Conservation (phyloP, 2,113 vertebrate genomes). For the Fregetta grallaria region DNA sequence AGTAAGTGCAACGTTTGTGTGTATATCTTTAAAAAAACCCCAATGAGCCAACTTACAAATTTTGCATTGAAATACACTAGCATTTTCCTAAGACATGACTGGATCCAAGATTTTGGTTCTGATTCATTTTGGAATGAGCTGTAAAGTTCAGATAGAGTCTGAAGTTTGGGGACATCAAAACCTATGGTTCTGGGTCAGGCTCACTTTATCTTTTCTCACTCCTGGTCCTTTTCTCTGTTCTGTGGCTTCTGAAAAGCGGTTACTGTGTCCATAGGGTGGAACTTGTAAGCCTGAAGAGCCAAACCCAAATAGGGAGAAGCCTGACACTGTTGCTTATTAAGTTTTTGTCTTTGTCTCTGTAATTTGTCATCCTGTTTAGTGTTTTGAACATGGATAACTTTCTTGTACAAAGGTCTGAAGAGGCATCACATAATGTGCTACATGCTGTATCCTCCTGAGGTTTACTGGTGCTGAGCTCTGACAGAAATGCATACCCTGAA, state of each 20-base stretch:
- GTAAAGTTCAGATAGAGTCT: not conserved
- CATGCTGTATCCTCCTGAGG: not conserved
- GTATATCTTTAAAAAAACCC: not conserved
- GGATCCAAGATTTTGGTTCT: not conserved
- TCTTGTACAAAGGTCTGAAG: not conserved
- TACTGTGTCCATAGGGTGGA: not conserved
- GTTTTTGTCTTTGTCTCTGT: not conserved
- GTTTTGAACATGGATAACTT: rapidly evolving
- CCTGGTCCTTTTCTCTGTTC: not conserved
- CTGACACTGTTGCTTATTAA: not conserved
- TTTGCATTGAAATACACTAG: not conserved
- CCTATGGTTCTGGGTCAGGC: not conserved
- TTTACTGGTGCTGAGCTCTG: not conserved
- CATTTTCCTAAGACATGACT: not conserved
- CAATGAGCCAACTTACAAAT: not conserved
- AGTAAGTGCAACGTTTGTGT: not conserved
- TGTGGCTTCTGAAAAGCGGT: not conserved
- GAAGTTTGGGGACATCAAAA: not conserved
- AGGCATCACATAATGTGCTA: not conserved
- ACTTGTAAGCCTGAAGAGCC: not conserved
- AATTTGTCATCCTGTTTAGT: not conserved
- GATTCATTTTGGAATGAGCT: not conserved
- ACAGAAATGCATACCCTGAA: constrained; percentile 14
- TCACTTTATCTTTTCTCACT: not conserved
- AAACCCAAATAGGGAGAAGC: not conserved